A percentile compares a stretch with the other conserved stretches of the same genome.
These are phyloP conservation scores for Gila orcuttii DNA, from an alignment of 2,113 vertebrate species.

Conservation along the genomic window DNA sequence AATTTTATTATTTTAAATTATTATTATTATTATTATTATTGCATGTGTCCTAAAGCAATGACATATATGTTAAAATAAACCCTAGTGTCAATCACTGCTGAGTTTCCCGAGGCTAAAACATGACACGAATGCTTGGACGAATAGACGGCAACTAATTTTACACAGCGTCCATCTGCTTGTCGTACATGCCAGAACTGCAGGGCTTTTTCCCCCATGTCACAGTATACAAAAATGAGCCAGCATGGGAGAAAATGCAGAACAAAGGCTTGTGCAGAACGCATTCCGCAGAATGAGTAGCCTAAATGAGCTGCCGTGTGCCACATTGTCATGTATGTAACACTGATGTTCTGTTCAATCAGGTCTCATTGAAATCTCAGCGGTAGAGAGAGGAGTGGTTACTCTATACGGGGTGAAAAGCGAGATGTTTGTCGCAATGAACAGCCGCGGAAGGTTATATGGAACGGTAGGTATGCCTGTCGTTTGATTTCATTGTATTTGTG, in stretches of 20 bases:
- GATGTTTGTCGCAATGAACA: conserved; percentile 92
- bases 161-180: conserved; percentile 67
- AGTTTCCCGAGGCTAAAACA: conserved; percentile 66
- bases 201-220: conserved; percentile 43
- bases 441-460: conserved; percentile 88
- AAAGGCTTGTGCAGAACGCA: conserved; percentile 54
- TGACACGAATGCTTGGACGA: conserved; percentile 76
- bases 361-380: conserved; percentile 94
- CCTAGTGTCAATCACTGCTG: conserved; percentile 68
- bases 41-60: conserved; percentile 70
- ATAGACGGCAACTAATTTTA: conserved; percentile 81
- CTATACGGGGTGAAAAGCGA: conserved; percentile 88
- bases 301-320: conserved; percentile 28
- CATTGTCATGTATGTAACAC: conserved; percentile 23
- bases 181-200: conserved; percentile 62
- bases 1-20: not conserved
- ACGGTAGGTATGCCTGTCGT: conserved; percentile 83
- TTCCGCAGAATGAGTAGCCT: conserved; percentile 19
- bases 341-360: conserved; percentile 74
- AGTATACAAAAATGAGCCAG: conserved; percentile 37
- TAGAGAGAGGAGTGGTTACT: conserved; percentile 93
- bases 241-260: conserved; percentile 61
- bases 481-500: not conserved
- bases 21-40: conserved; percentile 65
- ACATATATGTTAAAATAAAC: conserved; percentile 65